Evolutionary conservation across 2,797 vertebrate genomes (phyloP), one percentile per base, ranked within the genome.

Genomic region (Gallinago nigripennis): DNA sequence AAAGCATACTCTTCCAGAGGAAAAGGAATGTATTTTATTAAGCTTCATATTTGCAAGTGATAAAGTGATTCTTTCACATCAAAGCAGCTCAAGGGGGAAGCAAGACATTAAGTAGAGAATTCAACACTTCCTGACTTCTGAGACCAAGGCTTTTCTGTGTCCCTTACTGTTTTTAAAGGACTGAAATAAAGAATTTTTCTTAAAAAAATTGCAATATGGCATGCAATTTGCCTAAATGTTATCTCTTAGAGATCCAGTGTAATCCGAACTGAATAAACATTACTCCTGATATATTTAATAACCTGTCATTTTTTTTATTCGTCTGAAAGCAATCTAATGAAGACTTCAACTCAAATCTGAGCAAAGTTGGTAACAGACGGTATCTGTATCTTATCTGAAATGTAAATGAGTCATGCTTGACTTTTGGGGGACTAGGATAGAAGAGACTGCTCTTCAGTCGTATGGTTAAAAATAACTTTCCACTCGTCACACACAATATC

Each of bases 301-400:
- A 82, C 20, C 27, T 73, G 33, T 45, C 37, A 33, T 60, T 60
- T 78, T 78, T 90, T 91, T 93, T 88, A 30, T 82, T 88, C 83
- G 70, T 54, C 60, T 33, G 75, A 77, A 88, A 63, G 30, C 30
- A 64, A 66, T 54, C 80, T 81, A 37, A 30, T 79, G 92, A 94
- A 82, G 39, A n/a, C 46, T 86, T 88, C 45, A 68, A 77, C 81
- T 85, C 51, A 95, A 82, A 84, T 87, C 75, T 80, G 75, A 96
- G 87, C 82, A 60, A 94, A 96, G 46, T 11, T 82, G 61, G 60
- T 91, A 96, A 93, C 84, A 95, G 94, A 94, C 50, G 2, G 69
- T 91, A 90, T 93, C 92, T 86, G 65, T 86, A 88, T 60, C 82
- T 84, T 70, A 93, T 92, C 41, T 90, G 86, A 95, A 97, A 97